Evolutionary conservation across 2,797 vertebrate species (phyloP), one percentile per base, ranked within the genome.

Genomic region (Emydoidea blandingii): DNA sequence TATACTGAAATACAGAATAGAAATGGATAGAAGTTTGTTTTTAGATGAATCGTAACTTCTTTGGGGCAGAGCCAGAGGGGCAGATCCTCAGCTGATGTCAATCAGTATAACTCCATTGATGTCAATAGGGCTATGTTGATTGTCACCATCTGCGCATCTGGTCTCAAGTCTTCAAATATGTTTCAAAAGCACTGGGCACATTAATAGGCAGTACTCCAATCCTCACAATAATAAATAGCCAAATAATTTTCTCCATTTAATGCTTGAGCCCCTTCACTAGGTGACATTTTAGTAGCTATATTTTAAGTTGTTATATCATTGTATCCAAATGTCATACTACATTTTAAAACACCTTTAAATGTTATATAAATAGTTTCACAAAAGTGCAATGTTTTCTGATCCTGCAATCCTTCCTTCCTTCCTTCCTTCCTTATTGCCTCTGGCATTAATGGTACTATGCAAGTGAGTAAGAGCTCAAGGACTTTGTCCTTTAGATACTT

Each of bases 391-490:
- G 27, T 78, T 85, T 11, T 5, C 68, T 82, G 52, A 49, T 57
- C 10, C 59, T 80, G 25, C 11, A 34, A 44, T 12, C 57, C 2
- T 16, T 85, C 11, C 2, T 80, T 14, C 34, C 0, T 0, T 54
- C 1, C 1, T 56, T 37, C 34, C 0, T 0, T 54, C 1, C 1
- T 56, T 37, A 85, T 8, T 82, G 37, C 81, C 41, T 50, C 31
- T 62, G 59, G 15, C 4, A 68, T 19, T 3, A 89, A 8, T 47
- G 6, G 11, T 81, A 12, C 27, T 34, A 18, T 6, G 62, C 23
- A 44, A 6, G 12, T 47, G 74, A 78, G 44, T 29, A 49, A 49
- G 47, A 9, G 41, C 79, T 76, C 78, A 89, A 85, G 81, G 6
- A 2, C 5, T 2, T 44, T 29, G 2, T 72, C 49, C 7, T 90